Base-by-base conservation (phyloP, 2,888 invertebrate genomes). In the Siphonodentalium dalli region DNA sequence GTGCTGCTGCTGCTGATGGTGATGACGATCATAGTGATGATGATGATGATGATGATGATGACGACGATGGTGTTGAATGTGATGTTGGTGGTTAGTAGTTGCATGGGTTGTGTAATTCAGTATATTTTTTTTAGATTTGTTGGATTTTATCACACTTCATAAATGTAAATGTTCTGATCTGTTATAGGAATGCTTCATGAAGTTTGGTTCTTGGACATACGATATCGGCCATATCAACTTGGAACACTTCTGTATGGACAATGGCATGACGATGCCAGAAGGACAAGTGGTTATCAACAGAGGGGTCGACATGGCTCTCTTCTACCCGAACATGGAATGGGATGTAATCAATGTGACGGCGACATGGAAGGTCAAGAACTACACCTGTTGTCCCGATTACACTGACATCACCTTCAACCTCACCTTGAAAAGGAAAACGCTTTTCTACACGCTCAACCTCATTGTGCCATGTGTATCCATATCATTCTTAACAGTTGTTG, bases 201-300 rank as follows among this genome's bases (percentile, higher is more conserved):
- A 96, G 86, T 98, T 97, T 82, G 97, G 97, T 78, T 95, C 95
- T 82, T 98, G 97, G 97, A 97, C 97, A 69, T 97, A 97, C 84
- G 93, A 94, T 83, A 94, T 94, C 6, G 57, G 64, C 18, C 70
- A 74, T 90, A 87, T 98, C 86, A 94, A 46, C n/a, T 26, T 35
- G 15, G 11, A 31, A 2, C 26, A 37, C 20, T 35, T 46, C 21
- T 46, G 46, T 13, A 21, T 27, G 11, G 28, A 38, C 20, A 31
- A 27, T 21, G 50, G 41, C 9, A 33, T 20, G 31, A n/a, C n/a
- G n/a, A n/a, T n/a, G n/a, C n/a, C n/a, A n/a, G n/a, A n/a, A n/a
- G n/a, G 34, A 31, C 8, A 28, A 44, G 7, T 21, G 15, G 2
- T 18, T 44, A 66, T 49, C 63, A 69, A 53, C n/a, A n/a, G n/a